Percentiles rank a stretch among this genome's conserved stretches.
phyloP scores from a whole-genome alignment of 2,113 vertebrate species.

The Sylvilagus bachmani region DNA sequence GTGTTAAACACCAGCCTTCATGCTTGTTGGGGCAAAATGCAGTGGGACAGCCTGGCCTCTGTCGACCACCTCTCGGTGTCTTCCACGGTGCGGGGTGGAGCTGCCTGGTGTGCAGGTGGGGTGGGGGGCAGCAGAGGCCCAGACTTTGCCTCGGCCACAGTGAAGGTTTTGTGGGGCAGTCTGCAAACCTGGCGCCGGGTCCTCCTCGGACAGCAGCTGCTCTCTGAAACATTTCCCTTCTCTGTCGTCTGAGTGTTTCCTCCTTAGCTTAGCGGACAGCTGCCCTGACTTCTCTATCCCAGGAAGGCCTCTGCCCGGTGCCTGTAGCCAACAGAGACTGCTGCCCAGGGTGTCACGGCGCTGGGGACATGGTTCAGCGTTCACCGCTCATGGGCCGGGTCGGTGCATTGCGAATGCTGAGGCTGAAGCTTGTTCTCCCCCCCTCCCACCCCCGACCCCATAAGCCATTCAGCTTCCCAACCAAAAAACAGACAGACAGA shows the following conservation, averaged over 20 bases:
- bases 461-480: background rate
- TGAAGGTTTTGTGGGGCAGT: background rate
- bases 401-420: background rate
- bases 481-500: background rate
- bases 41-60: background rate
- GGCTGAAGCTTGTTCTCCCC: background rate
- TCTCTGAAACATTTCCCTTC: background rate
- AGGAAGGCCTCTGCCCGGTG: background rate
- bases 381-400: background rate
- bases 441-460: no score
- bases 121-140: background rate
- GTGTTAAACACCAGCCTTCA: background rate
- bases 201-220: background rate
- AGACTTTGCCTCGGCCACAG: background rate
- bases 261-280: background rate
- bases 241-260: background rate
- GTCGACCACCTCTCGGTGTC: background rate
- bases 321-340: background rate
- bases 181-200: conserved; percentile 24
- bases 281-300: background rate
- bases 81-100: background rate
- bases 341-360: background rate
- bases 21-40: background rate
- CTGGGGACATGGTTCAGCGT: background rate
- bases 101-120: background rate